Evolutionary conservation across 2,797 vertebrate genomes (phyloP).

Genomic region (Bradypodion pumilum): DNA sequence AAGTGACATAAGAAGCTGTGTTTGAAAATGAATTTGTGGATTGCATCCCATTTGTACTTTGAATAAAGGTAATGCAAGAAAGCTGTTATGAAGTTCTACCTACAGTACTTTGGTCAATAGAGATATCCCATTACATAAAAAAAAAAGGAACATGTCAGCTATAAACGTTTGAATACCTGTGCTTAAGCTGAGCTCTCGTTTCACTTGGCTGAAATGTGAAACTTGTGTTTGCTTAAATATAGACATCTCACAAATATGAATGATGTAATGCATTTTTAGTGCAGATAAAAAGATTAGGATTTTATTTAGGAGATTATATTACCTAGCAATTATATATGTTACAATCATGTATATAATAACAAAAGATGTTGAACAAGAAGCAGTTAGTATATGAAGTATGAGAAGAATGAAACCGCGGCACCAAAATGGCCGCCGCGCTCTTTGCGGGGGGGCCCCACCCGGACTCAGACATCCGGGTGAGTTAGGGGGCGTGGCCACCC

Average conservation of each 20-base stretch:
- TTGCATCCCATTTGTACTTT: not conserved
- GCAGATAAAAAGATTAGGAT: not conserved
- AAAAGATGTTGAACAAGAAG: not conserved
- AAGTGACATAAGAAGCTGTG: not conserved
- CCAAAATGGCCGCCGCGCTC: no score
- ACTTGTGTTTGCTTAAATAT: not conserved
- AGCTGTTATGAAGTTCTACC: constrained; percentile 8
- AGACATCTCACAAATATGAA: not conserved
- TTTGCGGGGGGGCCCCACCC: no score
- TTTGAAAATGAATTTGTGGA: not conserved
- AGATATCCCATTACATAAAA: constrained; percentile 19
- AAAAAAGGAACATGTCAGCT: not conserved
- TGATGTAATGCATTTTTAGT: constrained; percentile 8
- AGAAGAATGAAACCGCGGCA: no score
- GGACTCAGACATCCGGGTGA: no score
- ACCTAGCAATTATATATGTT: not conserved
- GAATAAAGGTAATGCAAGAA: constrained; percentile 1
- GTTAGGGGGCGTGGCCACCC: no score
- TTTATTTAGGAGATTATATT: not conserved
- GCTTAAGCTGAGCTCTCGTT: not conserved
- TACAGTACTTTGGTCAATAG: not conserved
- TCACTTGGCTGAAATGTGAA: not conserved
- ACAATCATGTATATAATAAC: not conserved
- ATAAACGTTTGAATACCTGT: not conserved
- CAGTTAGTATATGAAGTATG: not conserved